Evolutionary conservation across 2,888 invertebrate species (phyloP), one percentile per base, ranked within the genome.

Genomic region (Pimpla rufipes): DNA sequence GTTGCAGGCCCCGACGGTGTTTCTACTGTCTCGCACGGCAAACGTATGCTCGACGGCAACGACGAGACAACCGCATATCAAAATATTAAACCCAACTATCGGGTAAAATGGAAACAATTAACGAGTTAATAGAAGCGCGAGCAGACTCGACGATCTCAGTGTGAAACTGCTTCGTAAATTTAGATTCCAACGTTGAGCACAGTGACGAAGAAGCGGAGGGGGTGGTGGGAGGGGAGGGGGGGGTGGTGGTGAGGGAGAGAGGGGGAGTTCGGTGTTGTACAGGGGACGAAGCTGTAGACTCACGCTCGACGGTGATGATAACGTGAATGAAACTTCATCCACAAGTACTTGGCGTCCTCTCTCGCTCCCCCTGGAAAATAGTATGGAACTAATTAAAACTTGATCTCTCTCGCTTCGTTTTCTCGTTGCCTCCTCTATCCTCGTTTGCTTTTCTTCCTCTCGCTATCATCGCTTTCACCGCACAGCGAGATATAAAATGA

Each of bases 341-440:
- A 81, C 85, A 88, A 88, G 88, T 87, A 88, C 88, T 88, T 84
- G 81, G 82, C 83, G 83, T 67, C 85, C 85, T 67, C 59, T 8
- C 59, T 62, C 59, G n/a, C 35, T 59, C 16, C 35, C 37, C 84
- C 84, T 82, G 70, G 85, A 74, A 84, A 66, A 85, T 85, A 82
- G 83, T 82, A 85, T 87, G 83, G 81, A 89, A 88, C 87, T 87
- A 89, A 89, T 89, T 88, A 89, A 88, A 89, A 88, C 88, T 89
- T 88, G 86, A 88, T 87, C 73, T 62, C 73, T 67, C 76, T 64
- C 64, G 29, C 29, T 29, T 45, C 67, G 67, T 74, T 73, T 68
- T 68, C 42, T 47, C 77, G 47, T 59, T 52, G 18, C 45, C 11
- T 35, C 55, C 16, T 59, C 64, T 55, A 64, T 37, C 55, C 13